Evolutionary conservation across 2,797 vertebrate species (phyloP), one percentile per base, ranked within the genome.

Genomic region (Aphelocoma californica): DNA sequence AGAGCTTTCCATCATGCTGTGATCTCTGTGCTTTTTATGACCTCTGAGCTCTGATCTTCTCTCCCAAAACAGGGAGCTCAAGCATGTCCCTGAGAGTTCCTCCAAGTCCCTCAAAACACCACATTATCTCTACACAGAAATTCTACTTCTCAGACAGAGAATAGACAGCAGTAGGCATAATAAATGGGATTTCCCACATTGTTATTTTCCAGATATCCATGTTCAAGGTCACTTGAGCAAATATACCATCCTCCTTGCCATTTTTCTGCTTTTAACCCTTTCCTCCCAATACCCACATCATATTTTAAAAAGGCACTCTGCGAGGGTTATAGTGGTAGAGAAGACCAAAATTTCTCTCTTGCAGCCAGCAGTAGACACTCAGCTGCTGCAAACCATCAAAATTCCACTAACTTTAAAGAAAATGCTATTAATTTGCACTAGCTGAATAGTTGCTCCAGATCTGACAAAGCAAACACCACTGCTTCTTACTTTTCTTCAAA

Each of bases 281-380:
- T 61, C 5, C 7, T 47, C 9, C 24, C n/a, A 47, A 19, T 6
- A n/a, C 5, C 3, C 6, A 12, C 12, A 6, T 23, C 2, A 4
- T 29, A 53, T 94, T 90, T 85, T 70, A 71, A 44, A 11, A n/a
- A 32, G n/a, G 53, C 6, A 15, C 9, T 26, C 12, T n/a, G 5
- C 18, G 56, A 73, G 6, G 18, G 4, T 8, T 75, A 23, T 50
- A 24, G 19, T 2, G 10, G 2, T 54, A 54, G 10, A 72, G 4
- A 16, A 79, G 34, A 70, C 17, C 48, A 75, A 86, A 88, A 2
- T 7, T 86, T 48, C 40, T 29, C 9, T 74, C 48, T 64, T 56
- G 14, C 11, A 88, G 14, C 8, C 47, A 50, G 14, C 13, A 47
- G 32, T 40, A 73, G 4, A 4, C 36, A 34, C 13, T 81, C 42